Evolutionary conservation across 2,113 vertebrate species (phyloP).

Genomic region (Cacatua alba): DNA sequence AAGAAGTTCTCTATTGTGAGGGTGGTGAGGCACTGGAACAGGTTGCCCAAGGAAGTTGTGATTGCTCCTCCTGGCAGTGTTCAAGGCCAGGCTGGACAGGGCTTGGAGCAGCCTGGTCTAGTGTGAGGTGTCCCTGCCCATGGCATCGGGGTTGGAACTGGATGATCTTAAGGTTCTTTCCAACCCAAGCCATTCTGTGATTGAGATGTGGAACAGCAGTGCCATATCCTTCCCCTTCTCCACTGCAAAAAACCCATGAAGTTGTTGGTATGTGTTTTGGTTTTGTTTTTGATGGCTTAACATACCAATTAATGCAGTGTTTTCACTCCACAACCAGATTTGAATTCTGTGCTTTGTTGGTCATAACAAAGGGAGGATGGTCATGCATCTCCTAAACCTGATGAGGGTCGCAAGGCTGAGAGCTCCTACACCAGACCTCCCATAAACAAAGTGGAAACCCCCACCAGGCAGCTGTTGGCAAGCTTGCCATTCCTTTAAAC

Average conservation of each 20-base stretch:
- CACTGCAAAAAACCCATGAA: background rate
- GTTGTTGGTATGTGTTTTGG: background rate
- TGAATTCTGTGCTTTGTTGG: background rate
- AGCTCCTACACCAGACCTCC: background rate
- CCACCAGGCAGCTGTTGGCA: background rate
- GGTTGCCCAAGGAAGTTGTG: background rate
- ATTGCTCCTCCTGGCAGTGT: background rate
- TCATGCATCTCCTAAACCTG: background rate
- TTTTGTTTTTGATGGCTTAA: background rate
- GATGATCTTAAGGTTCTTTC: background rate
- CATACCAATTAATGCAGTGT: background rate
- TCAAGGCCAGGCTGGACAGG: background rate
- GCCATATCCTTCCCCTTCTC: background rate
- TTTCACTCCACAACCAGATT: background rate
- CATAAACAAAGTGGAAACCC: background rate
- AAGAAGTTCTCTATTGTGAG: background rate
- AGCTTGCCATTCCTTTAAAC: background rate
- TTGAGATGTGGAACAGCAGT: background rate
- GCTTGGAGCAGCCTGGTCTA: background rate
- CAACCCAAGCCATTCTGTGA: background rate
- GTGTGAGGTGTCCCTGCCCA: background rate
- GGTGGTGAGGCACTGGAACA: background rate
- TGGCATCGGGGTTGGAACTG: background rate
- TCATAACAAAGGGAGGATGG: background rate
- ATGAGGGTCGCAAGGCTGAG: background rate